These are phyloP conservation scores for Melinaea marsaeus DNA, from an alignment of 2,888 invertebrate species.

Conservation along the genomic window DNA sequence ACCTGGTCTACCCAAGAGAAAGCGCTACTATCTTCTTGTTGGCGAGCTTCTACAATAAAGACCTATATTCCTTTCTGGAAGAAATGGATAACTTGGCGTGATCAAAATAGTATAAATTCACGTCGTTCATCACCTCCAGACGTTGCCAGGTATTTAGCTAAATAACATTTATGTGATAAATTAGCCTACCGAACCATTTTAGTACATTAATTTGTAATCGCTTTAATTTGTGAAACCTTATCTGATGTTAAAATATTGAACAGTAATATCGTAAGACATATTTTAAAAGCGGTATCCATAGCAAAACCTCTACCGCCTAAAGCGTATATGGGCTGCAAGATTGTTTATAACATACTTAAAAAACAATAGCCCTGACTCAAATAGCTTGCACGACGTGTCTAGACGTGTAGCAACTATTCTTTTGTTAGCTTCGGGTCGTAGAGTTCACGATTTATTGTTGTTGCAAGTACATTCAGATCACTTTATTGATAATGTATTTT, in stretches of 20 bases:
- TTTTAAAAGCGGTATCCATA: slow-evolving; percentile 27
- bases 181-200: no score
- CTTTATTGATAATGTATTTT: slow-evolving; percentile 23
- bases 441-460: slow-evolving; percentile 31
- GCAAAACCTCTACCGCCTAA: slow-evolving; percentile 18
- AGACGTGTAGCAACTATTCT: slow-evolving; percentile 24
- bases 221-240: no score
- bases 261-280: slow-evolving; percentile 22
- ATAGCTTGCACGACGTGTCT: no score
- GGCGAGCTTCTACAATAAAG: slow-evolving; percentile 20
- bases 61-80: slow-evolving; percentile 14
- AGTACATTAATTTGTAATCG: no score
- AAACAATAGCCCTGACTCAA: slow-evolving; percentile 8
- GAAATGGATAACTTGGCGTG: slow-evolving; percentile 23
- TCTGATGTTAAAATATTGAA: no score
- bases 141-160: no score
- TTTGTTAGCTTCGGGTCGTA: slow-evolving; percentile 29
- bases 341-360: slow-evolving; percentile 17
- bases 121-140: no score
- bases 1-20: slow-evolving; percentile 20
- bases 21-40: slow-evolving; percentile 19
- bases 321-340: slow-evolving; percentile 28
- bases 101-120: no score
- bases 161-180: no score
- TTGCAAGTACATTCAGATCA: slow-evolving; percentile 20